These are phyloP conservation scores for Formica aserva DNA, from an alignment of 2,888 invertebrate species.

Conservation along the genomic window DNA sequence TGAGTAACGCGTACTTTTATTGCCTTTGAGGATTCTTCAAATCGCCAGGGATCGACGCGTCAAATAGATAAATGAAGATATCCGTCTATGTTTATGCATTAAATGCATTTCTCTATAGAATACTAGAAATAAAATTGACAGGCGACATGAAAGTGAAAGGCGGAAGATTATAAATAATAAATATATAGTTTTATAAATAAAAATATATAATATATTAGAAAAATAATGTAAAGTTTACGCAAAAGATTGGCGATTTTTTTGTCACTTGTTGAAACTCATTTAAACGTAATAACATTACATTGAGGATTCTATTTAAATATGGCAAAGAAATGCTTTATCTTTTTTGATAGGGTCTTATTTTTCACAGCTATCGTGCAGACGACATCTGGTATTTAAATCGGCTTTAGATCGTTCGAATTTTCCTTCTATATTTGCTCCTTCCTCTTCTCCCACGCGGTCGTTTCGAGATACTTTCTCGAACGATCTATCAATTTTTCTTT, in stretches of 20 bases:
- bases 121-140: background rate
- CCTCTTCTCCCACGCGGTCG: background rate
- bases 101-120: constrained; percentile 12
- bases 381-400: constrained; percentile 2
- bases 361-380: background rate
- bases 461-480: background rate
- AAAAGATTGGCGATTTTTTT: background rate
- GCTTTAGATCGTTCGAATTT: background rate
- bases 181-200: background rate
- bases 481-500: constrained; percentile 38
- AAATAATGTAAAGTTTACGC: background rate
- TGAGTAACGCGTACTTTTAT: constrained; percentile 34
- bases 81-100: background rate
- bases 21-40: constrained; percentile 38
- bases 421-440: background rate
- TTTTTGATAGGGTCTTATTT: background rate
- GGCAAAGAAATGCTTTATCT: background rate
- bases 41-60: constrained; percentile 24
- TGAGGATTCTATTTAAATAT: background rate
- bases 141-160: background rate
- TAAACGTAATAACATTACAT: background rate
- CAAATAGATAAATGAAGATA: background rate
- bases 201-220: background rate
- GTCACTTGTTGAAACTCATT: background rate
- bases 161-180: background rate